Evolutionary conservation across 2,797 vertebrate genomes (phyloP).

Genomic region (Phalanger gymnotis): DNA sequence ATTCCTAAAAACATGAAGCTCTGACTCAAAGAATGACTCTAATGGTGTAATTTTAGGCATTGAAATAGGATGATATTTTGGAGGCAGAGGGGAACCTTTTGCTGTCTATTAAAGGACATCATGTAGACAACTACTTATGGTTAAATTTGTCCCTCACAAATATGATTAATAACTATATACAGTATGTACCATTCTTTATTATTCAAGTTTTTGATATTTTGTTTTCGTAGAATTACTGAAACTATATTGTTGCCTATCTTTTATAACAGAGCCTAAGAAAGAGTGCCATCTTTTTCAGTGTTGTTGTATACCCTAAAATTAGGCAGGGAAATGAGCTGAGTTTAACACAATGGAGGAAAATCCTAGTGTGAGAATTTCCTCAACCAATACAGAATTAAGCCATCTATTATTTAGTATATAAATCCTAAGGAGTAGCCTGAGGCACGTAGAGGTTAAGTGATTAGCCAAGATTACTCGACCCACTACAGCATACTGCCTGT

Average conservation of each 20-base stretch:
- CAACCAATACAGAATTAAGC: not conserved
- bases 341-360: not conserved
- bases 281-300: constrained; percentile 15
- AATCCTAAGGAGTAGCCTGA: not conserved
- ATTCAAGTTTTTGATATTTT: constrained; percentile 25
- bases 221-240: constrained; percentile 24
- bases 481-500: not conserved
- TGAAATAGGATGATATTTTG: constrained; percentile 12
- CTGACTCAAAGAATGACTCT: constrained; percentile 6
- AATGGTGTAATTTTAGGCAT: constrained; percentile 10
- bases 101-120: not conserved
- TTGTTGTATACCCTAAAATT: constrained; percentile 53
- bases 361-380: not conserved
- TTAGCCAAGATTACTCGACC: not conserved
- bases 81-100: not conserved
- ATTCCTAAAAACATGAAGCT: not conserved
- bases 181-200: not conserved
- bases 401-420: not conserved
- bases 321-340: not conserved
- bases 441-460: not conserved
- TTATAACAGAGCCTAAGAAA: constrained; percentile 39
- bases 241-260: constrained; percentile 30
- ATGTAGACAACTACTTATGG: not conserved
- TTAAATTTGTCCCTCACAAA: constrained; percentile 22
- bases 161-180: not conserved